Conservation (phyloP, 2,888 invertebrate genomes). For the Lasioglossum oenotherae region DNA sequence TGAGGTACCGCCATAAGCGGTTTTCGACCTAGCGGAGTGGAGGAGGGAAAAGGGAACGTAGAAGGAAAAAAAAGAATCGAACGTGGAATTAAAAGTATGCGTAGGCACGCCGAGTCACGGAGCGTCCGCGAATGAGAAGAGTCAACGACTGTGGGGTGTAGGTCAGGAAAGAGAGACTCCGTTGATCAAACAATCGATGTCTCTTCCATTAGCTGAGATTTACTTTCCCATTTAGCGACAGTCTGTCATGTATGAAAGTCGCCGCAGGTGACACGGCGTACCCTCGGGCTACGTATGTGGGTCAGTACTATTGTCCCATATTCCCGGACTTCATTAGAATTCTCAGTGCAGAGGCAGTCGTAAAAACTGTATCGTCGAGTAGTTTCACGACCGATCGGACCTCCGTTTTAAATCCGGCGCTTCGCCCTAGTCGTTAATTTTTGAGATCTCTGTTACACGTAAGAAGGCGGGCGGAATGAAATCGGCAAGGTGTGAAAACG, state of each 20-base stretch:
- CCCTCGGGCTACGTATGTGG: slow-evolving; percentile 64
- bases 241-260: slow-evolving; percentile 82
- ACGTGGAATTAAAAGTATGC: slow-evolving; percentile 65
- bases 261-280: slow-evolving; percentile 59
- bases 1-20: neutral
- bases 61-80: slow-evolving; percentile 48
- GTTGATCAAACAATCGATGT: slow-evolving; percentile 83
- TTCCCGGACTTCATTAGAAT: slow-evolving; percentile 47
- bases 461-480: slow-evolving; percentile 19
- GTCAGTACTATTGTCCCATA: slow-evolving; percentile 69
- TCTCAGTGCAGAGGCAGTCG: slow-evolving; percentile 23
- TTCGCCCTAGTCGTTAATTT: neutral
- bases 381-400: slow-evolving; percentile 7
- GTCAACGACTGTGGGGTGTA: slow-evolving; percentile 82
- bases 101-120: slow-evolving; percentile 59
- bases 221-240: slow-evolving; percentile 83
- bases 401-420: neutral
- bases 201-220: slow-evolving; percentile 83
- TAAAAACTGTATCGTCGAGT: slow-evolving; percentile 18
- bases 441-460: neutral
- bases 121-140: slow-evolving; percentile 77
- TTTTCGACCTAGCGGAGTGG: neutral
- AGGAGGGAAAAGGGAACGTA: neutral
- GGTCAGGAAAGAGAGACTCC: slow-evolving; percentile 80
- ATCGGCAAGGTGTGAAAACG: slow-evolving; percentile 70